Conservation (phyloP, 2,888 invertebrate genomes). For the Xestoiulus laeticollis region DNA sequence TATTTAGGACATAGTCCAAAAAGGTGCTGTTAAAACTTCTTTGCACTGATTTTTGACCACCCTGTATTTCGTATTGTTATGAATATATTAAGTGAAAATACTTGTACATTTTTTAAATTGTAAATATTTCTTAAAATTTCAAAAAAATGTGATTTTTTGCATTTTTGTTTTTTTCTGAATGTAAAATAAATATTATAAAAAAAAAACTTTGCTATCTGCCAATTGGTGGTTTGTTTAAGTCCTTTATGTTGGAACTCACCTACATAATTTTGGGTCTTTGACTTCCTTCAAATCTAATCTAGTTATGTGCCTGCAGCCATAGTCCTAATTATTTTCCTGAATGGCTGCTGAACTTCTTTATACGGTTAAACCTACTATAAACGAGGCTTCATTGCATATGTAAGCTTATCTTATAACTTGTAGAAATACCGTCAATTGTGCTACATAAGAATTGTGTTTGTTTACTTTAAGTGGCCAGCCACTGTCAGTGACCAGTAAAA, state of each 20-base stretch:
- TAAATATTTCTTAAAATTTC: no score
- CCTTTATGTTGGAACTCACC: background rate
- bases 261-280: constrained; percentile 8
- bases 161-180: background rate
- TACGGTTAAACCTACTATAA: background rate
- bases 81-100: no score
- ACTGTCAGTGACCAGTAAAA: constrained; percentile 29
- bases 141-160: background rate
- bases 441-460: background rate
- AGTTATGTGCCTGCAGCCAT: background rate
- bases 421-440: background rate
- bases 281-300: background rate
- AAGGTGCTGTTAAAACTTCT: no score
- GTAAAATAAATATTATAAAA: background rate
- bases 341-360: background rate
- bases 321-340: constrained; percentile 30
- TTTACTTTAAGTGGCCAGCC: background rate
- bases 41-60: no score
- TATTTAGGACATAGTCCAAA: no score
- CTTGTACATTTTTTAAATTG: no score
- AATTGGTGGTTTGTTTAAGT: background rate
- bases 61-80: no score
- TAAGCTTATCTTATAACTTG: background rate
- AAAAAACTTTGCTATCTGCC: background rate
- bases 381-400: background rate